A percentile compares a stretch with the other conserved stretches of the same genome.
Conservation (phyloP, 64 coral and sea anemone genomes). For the Stylophora pistillata region DNA sequence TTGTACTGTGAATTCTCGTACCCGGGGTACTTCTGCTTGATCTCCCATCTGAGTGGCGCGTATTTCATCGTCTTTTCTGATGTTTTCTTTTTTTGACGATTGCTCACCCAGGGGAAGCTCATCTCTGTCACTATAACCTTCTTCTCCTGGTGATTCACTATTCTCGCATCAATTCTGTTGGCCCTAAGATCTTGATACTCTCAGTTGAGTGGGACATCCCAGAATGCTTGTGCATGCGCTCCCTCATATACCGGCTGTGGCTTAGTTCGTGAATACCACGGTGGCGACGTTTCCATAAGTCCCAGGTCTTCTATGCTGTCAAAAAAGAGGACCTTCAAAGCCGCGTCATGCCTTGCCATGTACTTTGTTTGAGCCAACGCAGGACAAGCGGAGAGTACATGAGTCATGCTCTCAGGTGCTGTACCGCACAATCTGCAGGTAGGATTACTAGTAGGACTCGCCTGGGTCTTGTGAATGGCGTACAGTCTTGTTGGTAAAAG, state of each 20-base stretch:
- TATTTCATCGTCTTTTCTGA: constrained; percentile 30
- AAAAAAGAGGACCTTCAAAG: constrained; percentile 46
- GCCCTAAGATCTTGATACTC: constrained; percentile 8
- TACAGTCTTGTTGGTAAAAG: neutral
- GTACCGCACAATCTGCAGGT: constrained; percentile 23
- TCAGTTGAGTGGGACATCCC: neutral
- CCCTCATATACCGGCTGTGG: neutral
- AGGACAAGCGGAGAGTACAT: constrained; percentile 13
- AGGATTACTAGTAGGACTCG: neutral
- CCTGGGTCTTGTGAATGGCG: neutral
- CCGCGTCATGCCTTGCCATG: constrained; percentile 46
- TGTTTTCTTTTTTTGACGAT: constrained; percentile 27
- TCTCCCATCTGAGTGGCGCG: constrained; percentile 14
- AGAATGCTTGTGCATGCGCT: neutral
- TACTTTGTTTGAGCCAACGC: constrained; percentile 54
- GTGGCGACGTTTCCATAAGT: constrained; percentile 17
- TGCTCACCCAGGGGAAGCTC: constrained; percentile 42
- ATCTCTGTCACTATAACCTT: constrained; percentile 42
- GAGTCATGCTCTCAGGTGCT: constrained; percentile 20
- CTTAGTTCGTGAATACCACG: neutral
- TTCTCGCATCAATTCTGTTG: neutral
- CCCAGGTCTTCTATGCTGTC: constrained; percentile 45
- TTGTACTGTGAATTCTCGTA: constrained; percentile 39
- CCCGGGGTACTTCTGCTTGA: constrained; percentile 53
- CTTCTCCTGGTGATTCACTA: constrained; percentile 14